Evolutionary conservation across 2,888 invertebrate genomes (phyloP).

Genomic region (Luperina nickerlii): DNA sequence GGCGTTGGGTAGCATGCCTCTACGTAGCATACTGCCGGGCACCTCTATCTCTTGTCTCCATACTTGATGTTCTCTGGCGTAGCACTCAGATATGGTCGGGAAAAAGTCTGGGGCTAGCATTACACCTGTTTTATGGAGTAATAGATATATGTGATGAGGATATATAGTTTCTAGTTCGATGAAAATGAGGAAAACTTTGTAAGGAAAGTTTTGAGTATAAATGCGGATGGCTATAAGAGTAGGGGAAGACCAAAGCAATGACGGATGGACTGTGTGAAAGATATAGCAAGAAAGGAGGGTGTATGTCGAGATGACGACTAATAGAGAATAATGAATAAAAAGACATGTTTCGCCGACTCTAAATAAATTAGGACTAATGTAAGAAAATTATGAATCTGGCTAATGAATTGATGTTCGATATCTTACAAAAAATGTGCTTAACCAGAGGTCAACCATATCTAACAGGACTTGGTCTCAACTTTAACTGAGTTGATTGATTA

Average conservation of each 20-base stretch:
- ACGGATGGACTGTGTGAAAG: background rate
- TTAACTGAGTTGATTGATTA: background rate
- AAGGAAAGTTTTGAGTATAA: background rate
- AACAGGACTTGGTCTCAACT: background rate
- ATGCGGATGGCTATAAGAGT: background rate
- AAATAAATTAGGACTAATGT: background rate
- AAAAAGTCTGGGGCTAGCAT: conserved; percentile 91
- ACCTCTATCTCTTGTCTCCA: conserved; percentile 91
- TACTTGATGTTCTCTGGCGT: conserved; percentile 88
- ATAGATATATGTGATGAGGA: background rate
- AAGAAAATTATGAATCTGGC: background rate
- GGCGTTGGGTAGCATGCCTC: conserved; percentile 93
- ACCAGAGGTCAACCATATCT: background rate
- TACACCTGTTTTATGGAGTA: conserved; percentile 72
- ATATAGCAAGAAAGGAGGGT: background rate
- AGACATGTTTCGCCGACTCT: too few species aligned
- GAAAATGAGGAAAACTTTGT: background rate
- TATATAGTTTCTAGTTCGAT: background rate
- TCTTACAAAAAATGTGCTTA: too few species aligned
- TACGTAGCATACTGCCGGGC: conserved; percentile 89
- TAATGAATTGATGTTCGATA: background rate
- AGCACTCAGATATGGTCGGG: conserved; percentile 89
- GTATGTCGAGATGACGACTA: too few species aligned
- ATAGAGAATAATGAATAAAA: background rate
- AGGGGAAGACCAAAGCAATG: background rate